phyloP scores from a whole-genome alignment of 2,888 invertebrate species.

The Ischnus inquisitorius region DNA sequence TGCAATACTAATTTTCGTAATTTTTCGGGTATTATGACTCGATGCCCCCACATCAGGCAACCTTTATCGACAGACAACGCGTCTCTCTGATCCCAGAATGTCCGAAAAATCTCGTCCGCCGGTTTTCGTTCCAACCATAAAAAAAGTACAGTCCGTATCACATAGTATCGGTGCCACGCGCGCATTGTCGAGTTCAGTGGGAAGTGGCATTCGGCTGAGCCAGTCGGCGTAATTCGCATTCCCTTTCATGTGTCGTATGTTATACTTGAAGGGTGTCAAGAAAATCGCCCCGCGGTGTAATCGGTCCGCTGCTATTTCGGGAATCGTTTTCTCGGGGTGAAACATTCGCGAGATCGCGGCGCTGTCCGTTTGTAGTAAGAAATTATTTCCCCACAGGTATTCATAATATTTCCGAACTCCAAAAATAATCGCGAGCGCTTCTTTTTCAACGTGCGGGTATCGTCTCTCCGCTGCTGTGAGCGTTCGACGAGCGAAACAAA shows the following conservation, averaged over 20 bases:
- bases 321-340: conserved; percentile 49
- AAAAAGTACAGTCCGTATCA: too few relatives aligned
- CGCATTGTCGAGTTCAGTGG: not conserved
- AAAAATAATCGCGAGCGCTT: conserved; percentile 59
- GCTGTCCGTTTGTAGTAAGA: conserved; percentile 63
- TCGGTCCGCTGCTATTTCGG: conserved; percentile 48
- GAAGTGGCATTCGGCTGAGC: conserved; percentile 38
- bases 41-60: too few relatives aligned
- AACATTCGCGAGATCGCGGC: conserved; percentile 56
- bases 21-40: too few relatives aligned
- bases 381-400: conserved; percentile 58
- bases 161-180: not conserved
- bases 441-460: conserved; percentile 60
- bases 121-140: too few relatives aligned
- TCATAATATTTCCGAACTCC: conserved; percentile 56
- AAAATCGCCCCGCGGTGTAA: conserved; percentile 64
- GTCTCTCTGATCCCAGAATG: too few relatives aligned
- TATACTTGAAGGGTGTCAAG: conserved; percentile 50
- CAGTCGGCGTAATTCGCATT: conserved; percentile 40
- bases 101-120: too few relatives aligned
- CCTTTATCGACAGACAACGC: too few relatives aligned
- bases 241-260: conserved; percentile 47
- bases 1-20: conserved; percentile 39
- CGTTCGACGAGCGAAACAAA: conserved; percentile 53
- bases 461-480: conserved; percentile 40